A percentile compares a stretch with the other conserved stretches of the same genome.
Evolutionary conservation across 2,888 invertebrate genomes (phyloP).

Genomic region (Calameuta filiformis): DNA sequence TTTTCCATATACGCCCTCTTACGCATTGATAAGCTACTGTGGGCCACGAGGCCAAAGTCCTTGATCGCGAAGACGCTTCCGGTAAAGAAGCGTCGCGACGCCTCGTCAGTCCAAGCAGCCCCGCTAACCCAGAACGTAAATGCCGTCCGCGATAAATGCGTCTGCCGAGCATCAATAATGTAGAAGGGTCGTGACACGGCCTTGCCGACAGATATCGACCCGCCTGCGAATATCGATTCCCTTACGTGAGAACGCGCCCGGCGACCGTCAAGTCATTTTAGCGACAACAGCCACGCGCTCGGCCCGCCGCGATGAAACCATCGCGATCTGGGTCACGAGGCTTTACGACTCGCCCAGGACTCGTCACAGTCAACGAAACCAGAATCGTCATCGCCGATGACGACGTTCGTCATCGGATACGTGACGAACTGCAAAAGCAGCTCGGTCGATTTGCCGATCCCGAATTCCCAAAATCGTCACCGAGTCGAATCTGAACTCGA

Average conservation of each 20-base stretch:
- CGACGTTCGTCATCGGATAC: too few relatives aligned
- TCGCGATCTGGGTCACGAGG: not conserved
- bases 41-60: not conserved
- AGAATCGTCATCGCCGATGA: too few relatives aligned
- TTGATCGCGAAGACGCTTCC: not conserved
- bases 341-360: not conserved
- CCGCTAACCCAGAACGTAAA: not conserved
- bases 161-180: constrained; percentile 57
- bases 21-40: not conserved
- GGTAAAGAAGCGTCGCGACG: not conserved
- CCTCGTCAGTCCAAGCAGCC: too few relatives aligned
- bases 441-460: too few relatives aligned
- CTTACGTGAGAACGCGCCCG: constrained; percentile 11
- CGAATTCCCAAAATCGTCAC: too few relatives aligned
- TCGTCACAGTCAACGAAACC: not conserved
- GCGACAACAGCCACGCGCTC: not conserved
- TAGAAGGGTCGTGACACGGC: constrained; percentile 57
- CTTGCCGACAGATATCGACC: constrained; percentile 56
- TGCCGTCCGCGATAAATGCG: constrained; percentile 34
- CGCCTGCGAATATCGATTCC: constrained; percentile 50
- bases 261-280: constrained; percentile 9
- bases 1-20: too few relatives aligned
- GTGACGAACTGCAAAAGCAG: too few relatives aligned
- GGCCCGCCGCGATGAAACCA: not conserved
- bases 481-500: too few relatives aligned